Evolutionary conservation across 2,113 vertebrate species (phyloP).

Genomic region (Scytalopus superciliaris): DNA sequence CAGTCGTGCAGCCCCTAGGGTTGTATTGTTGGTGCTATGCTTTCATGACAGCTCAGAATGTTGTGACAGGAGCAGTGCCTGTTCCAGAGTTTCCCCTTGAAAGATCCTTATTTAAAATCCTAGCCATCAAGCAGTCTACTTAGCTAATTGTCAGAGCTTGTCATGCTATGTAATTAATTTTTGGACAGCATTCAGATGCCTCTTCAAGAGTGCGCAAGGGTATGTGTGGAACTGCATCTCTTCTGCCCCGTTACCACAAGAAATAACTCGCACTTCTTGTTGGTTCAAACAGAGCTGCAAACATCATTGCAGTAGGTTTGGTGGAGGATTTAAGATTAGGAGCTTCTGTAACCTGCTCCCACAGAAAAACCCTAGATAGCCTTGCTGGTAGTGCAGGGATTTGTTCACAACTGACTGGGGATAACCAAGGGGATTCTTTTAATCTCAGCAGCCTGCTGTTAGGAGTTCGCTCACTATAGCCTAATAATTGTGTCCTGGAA

Average conservation of each 20-base stretch:
- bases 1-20: background rate
- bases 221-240: background rate
- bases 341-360: background rate
- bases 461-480: background rate
- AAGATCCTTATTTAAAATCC: conserved; percentile 8
- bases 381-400: background rate
- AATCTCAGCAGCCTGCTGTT: background rate
- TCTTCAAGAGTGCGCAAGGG: background rate
- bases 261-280: background rate
- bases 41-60: background rate
- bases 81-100: background rate
- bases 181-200: conserved; percentile 22
- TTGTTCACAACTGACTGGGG: background rate
- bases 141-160: conserved; percentile 36
- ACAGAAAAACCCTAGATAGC: background rate
- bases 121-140: background rate
- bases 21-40: background rate
- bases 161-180: conserved; percentile 21
- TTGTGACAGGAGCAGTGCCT: background rate
- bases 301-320: background rate
- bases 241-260: background rate
- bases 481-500: background rate
- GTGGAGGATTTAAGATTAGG: background rate
- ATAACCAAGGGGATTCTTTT: background rate
- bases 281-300: background rate